Conservation (phyloP, 1,140 invertebrate species). For the Aphelenchoides fujianensis region DNA sequence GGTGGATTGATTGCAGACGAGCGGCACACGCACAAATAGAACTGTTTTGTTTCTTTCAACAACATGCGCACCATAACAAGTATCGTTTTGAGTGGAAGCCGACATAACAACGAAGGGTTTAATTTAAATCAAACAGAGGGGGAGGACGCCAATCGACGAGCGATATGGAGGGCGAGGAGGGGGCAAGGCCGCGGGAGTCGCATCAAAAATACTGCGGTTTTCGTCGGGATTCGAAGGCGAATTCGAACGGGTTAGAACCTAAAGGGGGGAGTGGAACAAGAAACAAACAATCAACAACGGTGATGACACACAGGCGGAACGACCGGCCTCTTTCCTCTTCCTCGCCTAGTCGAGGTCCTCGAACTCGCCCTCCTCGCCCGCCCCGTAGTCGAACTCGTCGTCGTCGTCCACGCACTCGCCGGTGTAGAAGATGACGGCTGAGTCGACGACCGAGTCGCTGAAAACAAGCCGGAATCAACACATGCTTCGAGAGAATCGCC, state of each 20-base stretch:
- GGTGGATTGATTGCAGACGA: not conserved
- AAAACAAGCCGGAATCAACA: no score
- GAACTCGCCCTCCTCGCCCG: conserved; percentile 32
- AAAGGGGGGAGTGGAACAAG: no score
- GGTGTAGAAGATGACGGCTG: conserved; percentile 67
- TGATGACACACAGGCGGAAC: not conserved
- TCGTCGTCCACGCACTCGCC: conserved; percentile 61
- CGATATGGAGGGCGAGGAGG: not conserved
- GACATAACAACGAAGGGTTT: not conserved
- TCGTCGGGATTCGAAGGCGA: not conserved
- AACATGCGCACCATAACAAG: not conserved
- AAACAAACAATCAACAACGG: not conserved
- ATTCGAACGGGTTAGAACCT: no score
- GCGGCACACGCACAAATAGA: no score
- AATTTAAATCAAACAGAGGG: not conserved
- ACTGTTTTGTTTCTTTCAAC: not conserved
- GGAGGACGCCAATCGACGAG: no score
- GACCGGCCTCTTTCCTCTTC: conserved; percentile 31
- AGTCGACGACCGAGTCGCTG: conserved; percentile 63
- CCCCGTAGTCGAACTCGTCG: conserved; percentile 43
- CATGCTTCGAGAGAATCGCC: no score
- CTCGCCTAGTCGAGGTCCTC: no score
- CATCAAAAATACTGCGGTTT: conserved; percentile 1
- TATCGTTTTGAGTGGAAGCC: not conserved
- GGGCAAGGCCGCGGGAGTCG: not conserved